Percentiles rank a stretch among this genome's conserved stretches.
Conservation (phyloP, 2,113 vertebrate genomes). For the Atherinomorus stipes region DNA sequence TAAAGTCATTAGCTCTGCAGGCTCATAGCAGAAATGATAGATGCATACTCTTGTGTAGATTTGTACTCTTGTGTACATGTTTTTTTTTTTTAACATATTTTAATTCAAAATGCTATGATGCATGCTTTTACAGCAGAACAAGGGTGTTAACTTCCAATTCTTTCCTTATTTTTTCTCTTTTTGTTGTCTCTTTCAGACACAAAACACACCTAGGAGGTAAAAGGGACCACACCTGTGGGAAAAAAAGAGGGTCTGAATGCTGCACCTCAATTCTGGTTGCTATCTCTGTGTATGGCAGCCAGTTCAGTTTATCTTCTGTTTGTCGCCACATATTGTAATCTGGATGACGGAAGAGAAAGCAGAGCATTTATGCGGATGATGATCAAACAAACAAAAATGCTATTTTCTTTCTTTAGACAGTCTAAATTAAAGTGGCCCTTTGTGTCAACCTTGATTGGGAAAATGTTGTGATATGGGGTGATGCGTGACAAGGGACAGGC, state of each 20-base stretch:
- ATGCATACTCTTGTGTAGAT: no score
- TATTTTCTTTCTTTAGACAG: conserved; percentile 38
- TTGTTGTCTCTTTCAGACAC: neutral
- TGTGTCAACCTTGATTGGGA: conserved; percentile 69
- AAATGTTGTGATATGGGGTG: conserved; percentile 49
- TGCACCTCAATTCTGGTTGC: conserved; percentile 31
- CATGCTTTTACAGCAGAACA: no score
- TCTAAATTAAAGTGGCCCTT: conserved; percentile 61
- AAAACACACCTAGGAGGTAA: neutral
- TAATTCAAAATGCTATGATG: no score
- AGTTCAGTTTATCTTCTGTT: conserved; percentile 51
- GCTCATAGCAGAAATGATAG: no score
- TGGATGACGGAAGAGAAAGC: neutral
- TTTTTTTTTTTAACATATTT: no score
- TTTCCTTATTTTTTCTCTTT: neutral
- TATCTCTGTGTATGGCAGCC: conserved; percentile 55
- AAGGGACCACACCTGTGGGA: conserved; percentile 49
- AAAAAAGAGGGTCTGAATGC: neutral
- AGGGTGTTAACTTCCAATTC: no score
- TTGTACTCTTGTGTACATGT: no score
- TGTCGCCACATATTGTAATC: conserved; percentile 30
- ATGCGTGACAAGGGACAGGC: conserved; percentile 55
- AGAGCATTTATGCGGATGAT: neutral
- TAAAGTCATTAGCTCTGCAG: no score
- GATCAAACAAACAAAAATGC: conserved; percentile 50